Evolutionary conservation across 2,888 invertebrate genomes (phyloP), one percentile per base, ranked within the genome.

Genomic region (Sphecodes monilicornis): DNA sequence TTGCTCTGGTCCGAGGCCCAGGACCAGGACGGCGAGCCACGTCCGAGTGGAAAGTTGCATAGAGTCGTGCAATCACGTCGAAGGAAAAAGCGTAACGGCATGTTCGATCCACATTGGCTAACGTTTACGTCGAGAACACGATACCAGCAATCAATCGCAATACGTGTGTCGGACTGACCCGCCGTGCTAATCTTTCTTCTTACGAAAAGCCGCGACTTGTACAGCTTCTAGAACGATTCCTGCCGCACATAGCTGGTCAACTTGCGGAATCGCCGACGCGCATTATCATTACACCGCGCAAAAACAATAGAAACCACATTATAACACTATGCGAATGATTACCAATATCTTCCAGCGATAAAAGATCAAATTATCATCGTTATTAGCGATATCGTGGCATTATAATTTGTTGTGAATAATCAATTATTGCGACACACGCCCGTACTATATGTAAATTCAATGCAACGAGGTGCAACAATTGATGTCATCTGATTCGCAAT

Each of bases 21-120:
- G 68, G 39, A 39, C 39, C 46, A 78, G 73, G 16, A 71, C 78
- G 57, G 71, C 76, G 82, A 76, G 72, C 86, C 80, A 73, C 39
- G 71, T 78, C 73, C 54, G 50, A 54, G 46, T 76, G 79, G 83
- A 87, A 85, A 85, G 80, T 83, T 88, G 76, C 83, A 78, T 68
- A 64, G 73, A 76, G 26, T 83, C 85, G 83, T 83, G 87, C 87
- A 88, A 88, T 36, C 66, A 26, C 60, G 26, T 60, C 66, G 68
- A 64, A 41, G 82, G 78, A 81, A 78, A 87, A 78, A 80, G 66
- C 75, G 80, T 77, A 75, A 88, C 78, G 70, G 77, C 66, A 32
- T 64, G 76, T 75, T 60, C 57, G 69, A 81, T 81, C 77, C 36
- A 77, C 68, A 73, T 77, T 73, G 71, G 80, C 68, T 46, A 71